phyloP scores from a whole-genome alignment of 2,888 invertebrate species.

The Agriopis marginaria region DNA sequence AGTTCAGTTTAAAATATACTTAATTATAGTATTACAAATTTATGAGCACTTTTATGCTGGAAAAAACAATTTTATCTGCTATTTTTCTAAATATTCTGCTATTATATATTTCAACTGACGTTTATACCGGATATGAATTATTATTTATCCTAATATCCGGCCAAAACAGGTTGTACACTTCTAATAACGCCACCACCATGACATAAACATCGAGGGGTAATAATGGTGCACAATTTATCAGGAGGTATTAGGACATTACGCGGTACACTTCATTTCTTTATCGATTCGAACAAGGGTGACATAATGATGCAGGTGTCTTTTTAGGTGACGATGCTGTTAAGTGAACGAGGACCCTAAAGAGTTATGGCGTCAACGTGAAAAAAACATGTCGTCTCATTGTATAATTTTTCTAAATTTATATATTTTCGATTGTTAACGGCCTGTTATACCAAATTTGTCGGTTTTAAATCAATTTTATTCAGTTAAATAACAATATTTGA shows the following conservation, averaged over 20 bases:
- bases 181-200: slow-evolving; percentile 21
- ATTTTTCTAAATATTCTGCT: no score
- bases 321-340: no score
- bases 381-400: no score
- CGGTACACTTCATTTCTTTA: slow-evolving; percentile 24
- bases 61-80: no score
- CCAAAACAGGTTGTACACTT: background rate
- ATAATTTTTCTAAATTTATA: no score
- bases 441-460: no score
- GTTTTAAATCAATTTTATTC: no score
- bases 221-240: slow-evolving; percentile 52
- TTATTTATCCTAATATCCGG: background rate
- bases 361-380: no score
- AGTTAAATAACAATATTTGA: no score
- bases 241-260: slow-evolving; percentile 23
- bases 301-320: slow-evolving; percentile 13
- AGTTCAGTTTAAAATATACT: background rate
- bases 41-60: no score
- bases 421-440: no score
- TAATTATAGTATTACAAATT: background rate
- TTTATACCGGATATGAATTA: background rate
- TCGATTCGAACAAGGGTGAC: slow-evolving; percentile 12
- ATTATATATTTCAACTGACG: background rate
- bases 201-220: slow-evolving; percentile 39
- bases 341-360: no score